Evolutionary conservation across 2,888 invertebrate species (phyloP).

Genomic region (Drosophila anceps): DNA sequence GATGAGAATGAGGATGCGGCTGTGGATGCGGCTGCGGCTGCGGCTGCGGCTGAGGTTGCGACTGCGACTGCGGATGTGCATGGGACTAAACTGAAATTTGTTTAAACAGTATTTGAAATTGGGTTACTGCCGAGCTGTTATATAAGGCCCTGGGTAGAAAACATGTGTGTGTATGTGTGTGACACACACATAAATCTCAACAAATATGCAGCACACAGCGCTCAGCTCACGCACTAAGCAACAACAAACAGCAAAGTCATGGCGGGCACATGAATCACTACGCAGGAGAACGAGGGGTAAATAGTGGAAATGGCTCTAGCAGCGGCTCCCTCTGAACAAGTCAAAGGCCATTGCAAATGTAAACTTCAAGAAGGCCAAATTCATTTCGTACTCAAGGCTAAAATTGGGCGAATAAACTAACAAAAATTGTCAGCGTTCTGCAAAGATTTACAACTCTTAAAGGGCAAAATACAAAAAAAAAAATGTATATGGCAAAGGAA

Average conservation of each 20-base stretch:
- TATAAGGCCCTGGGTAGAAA: constrained; percentile 47
- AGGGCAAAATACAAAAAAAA: constrained; percentile 8
- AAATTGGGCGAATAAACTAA: constrained; percentile 25
- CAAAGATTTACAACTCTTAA: constrained; percentile 39
- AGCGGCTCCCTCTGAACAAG: constrained; percentile 13
- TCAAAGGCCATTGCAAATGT: constrained; percentile 54
- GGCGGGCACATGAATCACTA: constrained; percentile 54
- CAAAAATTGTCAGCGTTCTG: constrained; percentile 36
- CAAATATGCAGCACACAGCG: constrained; percentile 55
- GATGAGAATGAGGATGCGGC: neutral
- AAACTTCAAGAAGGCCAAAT: constrained; percentile 56
- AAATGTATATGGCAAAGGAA: neutral
- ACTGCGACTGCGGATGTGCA: constrained; percentile 33
- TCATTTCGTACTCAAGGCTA: constrained; percentile 36
- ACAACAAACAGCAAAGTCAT: constrained; percentile 42
- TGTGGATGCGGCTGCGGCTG: constrained; percentile 21
- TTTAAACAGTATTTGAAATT: constrained; percentile 69
- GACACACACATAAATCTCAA: constrained; percentile 61
- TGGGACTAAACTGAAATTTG: constrained; percentile 60
- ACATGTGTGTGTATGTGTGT: constrained; percentile 38
- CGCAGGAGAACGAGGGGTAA: neutral
- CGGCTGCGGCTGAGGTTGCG: no score
- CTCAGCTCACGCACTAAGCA: constrained; percentile 51
- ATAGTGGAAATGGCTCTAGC: no score
- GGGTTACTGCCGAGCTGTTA: constrained; percentile 68